Conservation (phyloP, 2,797 vertebrate genomes). For the Manis pentadactyla region DNA sequence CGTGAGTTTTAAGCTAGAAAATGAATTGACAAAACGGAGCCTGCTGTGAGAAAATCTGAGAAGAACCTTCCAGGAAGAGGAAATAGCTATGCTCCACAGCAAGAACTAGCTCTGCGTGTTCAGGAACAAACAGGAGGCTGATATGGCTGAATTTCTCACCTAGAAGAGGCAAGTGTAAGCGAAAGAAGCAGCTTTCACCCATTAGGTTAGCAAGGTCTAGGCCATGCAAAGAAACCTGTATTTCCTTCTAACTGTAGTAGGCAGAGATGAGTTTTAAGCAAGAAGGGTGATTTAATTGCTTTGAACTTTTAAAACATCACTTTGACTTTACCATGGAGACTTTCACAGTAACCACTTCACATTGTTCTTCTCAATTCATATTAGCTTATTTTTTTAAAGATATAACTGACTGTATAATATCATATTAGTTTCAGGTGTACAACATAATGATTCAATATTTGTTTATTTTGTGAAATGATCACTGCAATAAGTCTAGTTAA, state of each 20-base stretch:
- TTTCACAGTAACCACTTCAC: background rate
- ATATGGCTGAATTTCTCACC: background rate
- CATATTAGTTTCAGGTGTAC: background rate
- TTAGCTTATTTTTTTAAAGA: background rate
- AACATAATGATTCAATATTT: background rate
- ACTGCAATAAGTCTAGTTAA: background rate
- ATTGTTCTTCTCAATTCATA: background rate
- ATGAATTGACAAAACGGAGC: background rate
- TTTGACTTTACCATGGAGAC: background rate
- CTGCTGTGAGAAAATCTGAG: background rate
- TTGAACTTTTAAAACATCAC: background rate
- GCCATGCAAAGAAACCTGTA: background rate
- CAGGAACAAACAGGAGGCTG: background rate
- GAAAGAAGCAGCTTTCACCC: background rate
- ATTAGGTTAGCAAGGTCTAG: background rate
- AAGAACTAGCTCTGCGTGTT: background rate
- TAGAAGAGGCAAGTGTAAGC: background rate
- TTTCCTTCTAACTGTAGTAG: background rate
- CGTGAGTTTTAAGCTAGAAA: background rate
- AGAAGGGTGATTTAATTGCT: background rate
- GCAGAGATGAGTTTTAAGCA: background rate
- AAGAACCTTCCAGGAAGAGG: background rate
- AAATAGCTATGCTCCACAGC: background rate
- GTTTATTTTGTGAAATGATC: background rate
- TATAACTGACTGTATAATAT: background rate